A percentile compares a stretch with the other conserved stretches of the same genome.
Conservation (phyloP, 2,888 invertebrate species). For the Nephrotoma appendiculata region DNA sequence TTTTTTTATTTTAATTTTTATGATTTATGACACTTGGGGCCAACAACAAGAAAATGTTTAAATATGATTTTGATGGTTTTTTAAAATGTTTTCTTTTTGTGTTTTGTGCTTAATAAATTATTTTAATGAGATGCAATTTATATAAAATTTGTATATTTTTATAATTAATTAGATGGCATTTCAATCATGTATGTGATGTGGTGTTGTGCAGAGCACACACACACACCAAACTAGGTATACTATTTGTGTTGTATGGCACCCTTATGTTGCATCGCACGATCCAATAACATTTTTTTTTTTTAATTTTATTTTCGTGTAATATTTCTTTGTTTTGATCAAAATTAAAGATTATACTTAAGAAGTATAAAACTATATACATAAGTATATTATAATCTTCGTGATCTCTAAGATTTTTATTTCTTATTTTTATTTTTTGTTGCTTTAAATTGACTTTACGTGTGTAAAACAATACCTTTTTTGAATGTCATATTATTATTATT, state of each 20-base stretch:
- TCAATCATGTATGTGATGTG: not conserved
- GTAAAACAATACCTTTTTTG: constrained; percentile 1
- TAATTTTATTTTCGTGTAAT: not conserved
- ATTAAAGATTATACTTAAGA: not conserved
- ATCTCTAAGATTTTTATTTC: not conserved
- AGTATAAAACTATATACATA: not conserved
- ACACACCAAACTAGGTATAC: not conserved
- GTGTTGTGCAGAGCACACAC: not conserved
- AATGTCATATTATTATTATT: constrained; percentile 3
- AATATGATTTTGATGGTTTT: not conserved
- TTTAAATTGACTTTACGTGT: constrained; percentile 2
- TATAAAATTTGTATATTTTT: not conserved
- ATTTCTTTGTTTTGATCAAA: not conserved
- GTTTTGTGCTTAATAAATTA: not conserved
- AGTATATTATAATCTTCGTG: not conserved
- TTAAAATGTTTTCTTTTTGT: not conserved
- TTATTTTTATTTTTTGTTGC: not conserved
- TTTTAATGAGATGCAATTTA: not conserved
- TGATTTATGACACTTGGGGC: not conserved
- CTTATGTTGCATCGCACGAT: not conserved
- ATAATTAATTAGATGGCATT: not conserved
- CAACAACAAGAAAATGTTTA: not conserved
- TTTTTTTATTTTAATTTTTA: not conserved
- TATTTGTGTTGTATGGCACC: not conserved
- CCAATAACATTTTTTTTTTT: not conserved